Evolutionary conservation across 2,888 invertebrate species (phyloP).

Genomic region (Luperina testacea): DNA sequence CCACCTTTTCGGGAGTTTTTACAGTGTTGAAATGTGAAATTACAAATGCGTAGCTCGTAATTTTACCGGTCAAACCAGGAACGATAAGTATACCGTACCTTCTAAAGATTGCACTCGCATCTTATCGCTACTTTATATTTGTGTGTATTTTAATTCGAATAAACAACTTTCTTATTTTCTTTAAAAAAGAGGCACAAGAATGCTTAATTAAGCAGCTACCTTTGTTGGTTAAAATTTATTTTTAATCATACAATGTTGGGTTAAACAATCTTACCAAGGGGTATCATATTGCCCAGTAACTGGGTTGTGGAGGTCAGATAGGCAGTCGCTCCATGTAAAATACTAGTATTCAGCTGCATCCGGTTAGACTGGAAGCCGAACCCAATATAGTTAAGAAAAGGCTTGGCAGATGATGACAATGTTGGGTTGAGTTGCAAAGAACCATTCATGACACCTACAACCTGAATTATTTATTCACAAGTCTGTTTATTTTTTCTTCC

Average conservation of each 20-base stretch:
- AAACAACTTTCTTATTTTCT: background rate
- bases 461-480: background rate
- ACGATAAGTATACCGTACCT: background rate
- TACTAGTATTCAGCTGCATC: too few species aligned
- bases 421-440: background rate
- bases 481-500: background rate
- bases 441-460: background rate
- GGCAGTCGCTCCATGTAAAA: too few species aligned
- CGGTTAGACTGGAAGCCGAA: too few species aligned
- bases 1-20: too few species aligned
- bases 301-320: too few species aligned
- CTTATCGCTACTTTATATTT: too few species aligned
- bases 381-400: too few species aligned
- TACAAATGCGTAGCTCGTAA: background rate
- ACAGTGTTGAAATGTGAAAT: background rate
- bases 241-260: background rate
- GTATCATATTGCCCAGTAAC: too few species aligned
- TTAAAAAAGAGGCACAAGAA: background rate
- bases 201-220: background rate
- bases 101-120: background rate
- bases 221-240: background rate
- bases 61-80: background rate
- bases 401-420: too few species aligned
- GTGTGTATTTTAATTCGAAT: background rate
- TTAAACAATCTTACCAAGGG: background rate